Conservation (phyloP, 2,888 invertebrate genomes). For the Salticus scenicus region DNA sequence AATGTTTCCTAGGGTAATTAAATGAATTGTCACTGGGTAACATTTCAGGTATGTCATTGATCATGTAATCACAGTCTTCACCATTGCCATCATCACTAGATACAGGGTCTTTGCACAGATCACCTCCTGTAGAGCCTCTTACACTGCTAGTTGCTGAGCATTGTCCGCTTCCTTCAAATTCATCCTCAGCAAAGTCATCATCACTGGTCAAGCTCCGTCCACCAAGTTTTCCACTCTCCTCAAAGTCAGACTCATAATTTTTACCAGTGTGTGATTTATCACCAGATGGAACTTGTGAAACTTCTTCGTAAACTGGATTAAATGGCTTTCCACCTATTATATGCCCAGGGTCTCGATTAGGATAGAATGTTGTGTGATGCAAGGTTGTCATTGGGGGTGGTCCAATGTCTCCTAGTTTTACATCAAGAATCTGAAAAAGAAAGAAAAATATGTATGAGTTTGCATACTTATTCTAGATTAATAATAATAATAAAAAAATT, state of each 20-base stretch:
- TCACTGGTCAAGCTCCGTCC: conserved; percentile 71
- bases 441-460: no score
- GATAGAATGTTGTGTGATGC: conserved; percentile 43
- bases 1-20: conserved; percentile 40
- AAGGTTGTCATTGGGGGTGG: conserved; percentile 34
- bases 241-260: conserved; percentile 69
- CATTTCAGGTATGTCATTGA: conserved; percentile 26
- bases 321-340: conserved; percentile 24
- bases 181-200: conserved; percentile 72
- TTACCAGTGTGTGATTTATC: conserved; percentile 27
- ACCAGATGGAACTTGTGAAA: conserved; percentile 63
- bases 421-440: conserved; percentile 51
- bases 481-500: no score
- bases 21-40: conserved; percentile 42
- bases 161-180: conserved; percentile 68
- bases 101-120: conserved; percentile 58
- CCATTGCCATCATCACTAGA: conserved; percentile 55
- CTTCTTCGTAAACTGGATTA: conserved; percentile 72
- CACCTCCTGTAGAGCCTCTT: conserved; percentile 63
- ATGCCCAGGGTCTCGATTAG: background rate
- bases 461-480: no score
- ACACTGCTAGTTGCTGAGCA: conserved; percentile 67
- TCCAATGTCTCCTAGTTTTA: conserved; percentile 54
- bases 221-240: conserved; percentile 63
- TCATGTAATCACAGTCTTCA: conserved; percentile 47